Conservation (phyloP, 1,140 invertebrate species). For the Zophobas atratus region DNA sequence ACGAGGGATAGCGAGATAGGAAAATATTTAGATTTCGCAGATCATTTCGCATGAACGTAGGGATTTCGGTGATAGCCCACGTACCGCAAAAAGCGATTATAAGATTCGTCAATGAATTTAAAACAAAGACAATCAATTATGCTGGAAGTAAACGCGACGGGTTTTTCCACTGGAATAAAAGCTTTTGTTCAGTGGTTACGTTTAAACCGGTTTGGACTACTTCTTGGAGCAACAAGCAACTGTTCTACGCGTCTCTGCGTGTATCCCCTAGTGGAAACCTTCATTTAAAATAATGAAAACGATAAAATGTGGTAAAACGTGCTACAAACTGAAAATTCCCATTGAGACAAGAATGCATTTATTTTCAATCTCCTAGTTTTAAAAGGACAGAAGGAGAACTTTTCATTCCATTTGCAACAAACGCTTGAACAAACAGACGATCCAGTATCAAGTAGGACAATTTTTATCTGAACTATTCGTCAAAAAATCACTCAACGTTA, state of each 20-base stretch:
- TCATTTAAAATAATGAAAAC: slow-evolving; percentile 10
- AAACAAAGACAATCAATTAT: too few species aligned
- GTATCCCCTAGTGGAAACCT: slow-evolving; percentile 2
- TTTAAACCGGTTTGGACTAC: neutral
- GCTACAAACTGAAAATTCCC: neutral
- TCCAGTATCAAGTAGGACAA: too few species aligned
- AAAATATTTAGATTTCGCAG: slow-evolving; percentile 33
- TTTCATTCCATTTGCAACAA: too few species aligned
- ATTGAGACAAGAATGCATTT: neutral
- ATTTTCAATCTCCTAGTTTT: neutral
- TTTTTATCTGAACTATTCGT: too few species aligned
- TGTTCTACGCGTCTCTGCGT: slow-evolving; percentile 6
- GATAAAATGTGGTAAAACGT: neutral
- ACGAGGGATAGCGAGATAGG: neutral
- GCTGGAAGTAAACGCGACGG: too few species aligned
- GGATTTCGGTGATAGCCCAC: neutral
- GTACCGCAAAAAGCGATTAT: neutral
- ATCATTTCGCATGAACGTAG: neutral
- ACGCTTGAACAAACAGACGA: too few species aligned
- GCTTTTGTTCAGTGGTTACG: neutral
- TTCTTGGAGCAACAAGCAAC: neutral
- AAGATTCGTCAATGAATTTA: neutral
- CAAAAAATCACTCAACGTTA: too few species aligned
- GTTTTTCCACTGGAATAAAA: neutral
- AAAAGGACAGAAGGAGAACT: neutral